Evolutionary conservation across 30 jellyfish, hydroid and myxozoan genomes (phyloP).

Genomic region (Chironex yamaguchii): DNA sequence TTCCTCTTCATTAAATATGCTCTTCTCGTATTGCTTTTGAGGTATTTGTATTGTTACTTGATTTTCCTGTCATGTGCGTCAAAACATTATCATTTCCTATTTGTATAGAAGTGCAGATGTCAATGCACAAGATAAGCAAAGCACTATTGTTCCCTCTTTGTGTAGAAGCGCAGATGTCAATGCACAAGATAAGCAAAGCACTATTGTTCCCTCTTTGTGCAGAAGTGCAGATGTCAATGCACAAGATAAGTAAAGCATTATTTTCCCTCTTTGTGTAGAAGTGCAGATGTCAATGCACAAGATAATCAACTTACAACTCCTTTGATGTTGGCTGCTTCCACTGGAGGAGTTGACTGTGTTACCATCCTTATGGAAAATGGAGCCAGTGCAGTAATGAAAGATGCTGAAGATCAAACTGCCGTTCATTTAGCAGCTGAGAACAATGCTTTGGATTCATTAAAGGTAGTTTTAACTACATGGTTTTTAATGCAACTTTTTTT

Average conservation of each 20-base stretch:
- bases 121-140: no score
- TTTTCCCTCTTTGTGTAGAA: conserved; percentile 25
- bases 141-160: no score
- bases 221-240: no score
- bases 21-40: no score
- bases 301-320: conserved; percentile 80
- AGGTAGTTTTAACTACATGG: conserved; percentile 43
- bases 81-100: no score
- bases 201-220: no score
- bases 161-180: conserved; percentile 80
- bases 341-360: conserved; percentile 60
- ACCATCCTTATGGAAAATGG: conserved; percentile 53
- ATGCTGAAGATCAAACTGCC: conserved; percentile 90
- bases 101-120: no score
- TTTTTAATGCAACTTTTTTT: background rate
- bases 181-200: conserved; percentile 62
- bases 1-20: no score
- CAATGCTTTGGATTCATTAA: conserved; percentile 63
- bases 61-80: no score
- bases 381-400: conserved; percentile 74
- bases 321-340: conserved; percentile 86
- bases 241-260: no score
- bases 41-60: no score
- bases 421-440: conserved; percentile 83
- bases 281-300: conserved; percentile 73